These are phyloP conservation scores for Elephantulus edwardii DNA, from an alignment of 2,113 vertebrate genomes.

Conservation along the genomic window DNA sequence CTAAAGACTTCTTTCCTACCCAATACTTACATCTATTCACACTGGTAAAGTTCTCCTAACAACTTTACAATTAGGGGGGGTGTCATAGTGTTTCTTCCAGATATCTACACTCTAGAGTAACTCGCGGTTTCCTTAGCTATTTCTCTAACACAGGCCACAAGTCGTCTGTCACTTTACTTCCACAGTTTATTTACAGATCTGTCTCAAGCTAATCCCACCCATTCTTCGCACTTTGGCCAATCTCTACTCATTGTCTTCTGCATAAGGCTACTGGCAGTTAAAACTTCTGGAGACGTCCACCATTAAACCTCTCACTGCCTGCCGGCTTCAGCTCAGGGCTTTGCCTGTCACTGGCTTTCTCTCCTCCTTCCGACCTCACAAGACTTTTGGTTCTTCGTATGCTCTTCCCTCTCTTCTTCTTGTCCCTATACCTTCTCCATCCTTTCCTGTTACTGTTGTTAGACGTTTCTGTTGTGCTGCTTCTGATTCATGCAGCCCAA, in stretches of 20 bases:
- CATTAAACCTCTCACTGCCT: background rate
- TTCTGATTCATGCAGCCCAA: background rate
- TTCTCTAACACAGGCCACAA: background rate
- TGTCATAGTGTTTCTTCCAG: background rate
- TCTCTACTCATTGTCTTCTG: background rate
- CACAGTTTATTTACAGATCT: background rate
- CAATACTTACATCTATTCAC: background rate
- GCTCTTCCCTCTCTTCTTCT: background rate
- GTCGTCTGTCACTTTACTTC: background rate
- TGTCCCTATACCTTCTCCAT: background rate
- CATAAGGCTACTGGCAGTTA: background rate
- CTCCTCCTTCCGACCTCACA: background rate
- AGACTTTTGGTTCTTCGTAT: background rate
- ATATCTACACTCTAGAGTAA: background rate
- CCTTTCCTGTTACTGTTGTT: background rate
- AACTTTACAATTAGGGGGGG: background rate
- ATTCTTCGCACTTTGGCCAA: background rate
- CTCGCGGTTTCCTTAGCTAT: background rate
- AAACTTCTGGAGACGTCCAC: background rate
- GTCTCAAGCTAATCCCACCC: background rate
- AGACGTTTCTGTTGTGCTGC: background rate
- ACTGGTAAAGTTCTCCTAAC: background rate
- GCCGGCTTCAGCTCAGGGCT: too few species aligned
- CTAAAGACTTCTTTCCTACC: background rate
- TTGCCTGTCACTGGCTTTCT: background rate